Conservation (phyloP, 2,113 vertebrate genomes). For the Xiphophorus maculatus region DNA sequence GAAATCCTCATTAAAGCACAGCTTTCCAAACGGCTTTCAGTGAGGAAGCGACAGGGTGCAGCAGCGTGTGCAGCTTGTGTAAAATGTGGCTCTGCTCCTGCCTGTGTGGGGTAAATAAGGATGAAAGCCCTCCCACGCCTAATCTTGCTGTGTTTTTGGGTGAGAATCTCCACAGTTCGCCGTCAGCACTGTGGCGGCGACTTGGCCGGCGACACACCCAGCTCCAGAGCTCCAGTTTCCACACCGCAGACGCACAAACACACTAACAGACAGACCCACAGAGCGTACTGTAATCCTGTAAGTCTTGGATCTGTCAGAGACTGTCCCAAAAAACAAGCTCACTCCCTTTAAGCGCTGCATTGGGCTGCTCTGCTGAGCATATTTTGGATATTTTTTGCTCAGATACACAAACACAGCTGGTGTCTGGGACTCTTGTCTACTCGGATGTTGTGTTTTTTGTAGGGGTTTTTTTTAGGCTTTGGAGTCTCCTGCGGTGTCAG, state of each 20-base stretch:
- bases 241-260: constrained; percentile 22
- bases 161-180: not conserved
- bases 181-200: constrained; percentile 21
- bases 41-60: constrained; percentile 1
- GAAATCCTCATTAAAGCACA: no score
- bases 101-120: constrained; percentile 4
- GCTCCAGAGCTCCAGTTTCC: constrained; percentile 1
- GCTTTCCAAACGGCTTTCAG: not conserved
- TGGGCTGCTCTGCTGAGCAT: constrained; percentile 5
- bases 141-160: constrained; percentile 12
- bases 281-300: not conserved
- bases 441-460: constrained; percentile 26
- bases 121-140: constrained; percentile 31
- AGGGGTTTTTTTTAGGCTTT: not conserved
- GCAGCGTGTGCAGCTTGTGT: constrained; percentile 22
- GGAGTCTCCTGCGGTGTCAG: constrained; percentile 4
- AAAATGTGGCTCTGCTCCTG: constrained; percentile 12
- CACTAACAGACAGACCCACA: constrained; percentile 13
- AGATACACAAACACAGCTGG: constrained; percentile 36
- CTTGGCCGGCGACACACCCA: constrained; percentile 29
- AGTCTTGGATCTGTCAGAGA: not conserved
- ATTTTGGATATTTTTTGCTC: constrained; percentile 41
- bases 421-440: constrained; percentile 18
- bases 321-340: not conserved
- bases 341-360: not conserved